phyloP scores from a whole-genome alignment of 2,888 invertebrate genomes.

The Drosophila ezoana region DNA sequence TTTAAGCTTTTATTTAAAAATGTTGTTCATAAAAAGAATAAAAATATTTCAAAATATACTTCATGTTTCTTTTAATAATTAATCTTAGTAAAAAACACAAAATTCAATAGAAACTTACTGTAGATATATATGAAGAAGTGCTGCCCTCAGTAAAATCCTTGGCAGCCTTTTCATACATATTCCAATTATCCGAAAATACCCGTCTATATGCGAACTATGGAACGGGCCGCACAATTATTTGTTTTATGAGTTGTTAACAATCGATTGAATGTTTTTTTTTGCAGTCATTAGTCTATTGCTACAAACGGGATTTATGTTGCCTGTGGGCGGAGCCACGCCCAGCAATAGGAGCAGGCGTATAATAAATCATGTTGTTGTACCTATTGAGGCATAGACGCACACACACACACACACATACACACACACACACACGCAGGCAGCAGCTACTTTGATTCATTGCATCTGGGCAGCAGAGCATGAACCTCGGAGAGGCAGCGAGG shows the following conservation, averaged over 20 bases:
- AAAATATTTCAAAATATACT: too few species aligned
- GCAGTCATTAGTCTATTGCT: slow-evolving; percentile 43
- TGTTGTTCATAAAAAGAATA: too few species aligned
- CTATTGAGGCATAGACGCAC: slow-evolving; percentile 38
- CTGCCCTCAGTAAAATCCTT: neutral
- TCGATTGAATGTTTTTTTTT: slow-evolving; percentile 52
- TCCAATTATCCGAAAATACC: neutral
- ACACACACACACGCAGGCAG: slow-evolving; percentile 15
- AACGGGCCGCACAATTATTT: slow-evolving; percentile 25
- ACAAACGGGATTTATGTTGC: slow-evolving; percentile 43
- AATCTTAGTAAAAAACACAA: too few species aligned
- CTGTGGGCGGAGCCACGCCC: slow-evolving; percentile 41
- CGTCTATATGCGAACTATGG: neutral
- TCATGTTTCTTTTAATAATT: too few species aligned
- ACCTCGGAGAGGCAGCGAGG: neutral
- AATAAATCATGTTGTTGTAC: slow-evolving; percentile 56
- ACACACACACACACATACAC: slow-evolving; percentile 7
- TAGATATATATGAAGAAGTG: neutral
- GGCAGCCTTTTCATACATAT: neutral
- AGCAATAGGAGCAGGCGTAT: slow-evolving; percentile 26
- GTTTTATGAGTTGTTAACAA: slow-evolving; percentile 62
- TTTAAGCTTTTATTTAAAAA: too few species aligned
- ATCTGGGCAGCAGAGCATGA: slow-evolving; percentile 41
- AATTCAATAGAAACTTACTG: too few species aligned
- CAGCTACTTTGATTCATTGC: slow-evolving; percentile 69